These are phyloP conservation scores for Phocides pigmalion DNA, from an alignment of 1,140 invertebrate genomes.

Conservation along the genomic window DNA sequence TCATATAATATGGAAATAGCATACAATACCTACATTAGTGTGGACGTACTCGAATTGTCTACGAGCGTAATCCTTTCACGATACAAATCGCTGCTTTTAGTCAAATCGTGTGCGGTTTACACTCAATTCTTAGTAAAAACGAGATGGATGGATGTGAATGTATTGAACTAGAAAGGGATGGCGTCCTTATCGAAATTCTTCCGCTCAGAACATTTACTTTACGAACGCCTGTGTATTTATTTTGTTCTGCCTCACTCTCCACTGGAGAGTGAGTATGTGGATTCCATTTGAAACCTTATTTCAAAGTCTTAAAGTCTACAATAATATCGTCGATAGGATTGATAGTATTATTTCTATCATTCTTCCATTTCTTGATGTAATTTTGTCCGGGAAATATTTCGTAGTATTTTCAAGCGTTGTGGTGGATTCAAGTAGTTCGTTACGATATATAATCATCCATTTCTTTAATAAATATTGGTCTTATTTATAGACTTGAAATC, in stretches of 20 bases:
- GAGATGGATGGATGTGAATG: conserved; percentile 22
- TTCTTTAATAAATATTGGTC: conserved; percentile 7
- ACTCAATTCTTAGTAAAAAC: conserved; percentile 34
- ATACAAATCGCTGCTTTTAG: conserved; percentile 55
- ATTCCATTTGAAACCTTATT: conserved; percentile 8
- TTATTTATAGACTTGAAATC: neutral
- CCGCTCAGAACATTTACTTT: conserved; percentile 30
- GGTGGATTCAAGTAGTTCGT: conserved; percentile 24
- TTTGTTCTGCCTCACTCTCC: conserved; percentile 26
- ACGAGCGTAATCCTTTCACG: conserved; percentile 35
- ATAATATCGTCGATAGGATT: neutral
- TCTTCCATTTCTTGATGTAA: conserved; percentile 26
- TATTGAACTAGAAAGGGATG: neutral
- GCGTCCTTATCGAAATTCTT: conserved; percentile 32
- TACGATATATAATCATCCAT: conserved; percentile 2
- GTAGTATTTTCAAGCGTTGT: conserved; percentile 18
- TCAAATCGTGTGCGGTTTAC: conserved; percentile 47
- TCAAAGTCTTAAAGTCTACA: neutral
- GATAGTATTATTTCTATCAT: conserved; percentile 30
- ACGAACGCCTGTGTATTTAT: conserved; percentile 31
- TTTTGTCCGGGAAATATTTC: conserved; percentile 29
- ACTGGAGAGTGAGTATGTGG: conserved; percentile 4
- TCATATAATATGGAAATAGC: neutral
- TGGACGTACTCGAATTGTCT: conserved; percentile 32
- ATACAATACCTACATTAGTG: conserved; percentile 21